Evolutionary conservation across 2,888 invertebrate genomes (phyloP).

Genomic region (Celastrina argiolus): DNA sequence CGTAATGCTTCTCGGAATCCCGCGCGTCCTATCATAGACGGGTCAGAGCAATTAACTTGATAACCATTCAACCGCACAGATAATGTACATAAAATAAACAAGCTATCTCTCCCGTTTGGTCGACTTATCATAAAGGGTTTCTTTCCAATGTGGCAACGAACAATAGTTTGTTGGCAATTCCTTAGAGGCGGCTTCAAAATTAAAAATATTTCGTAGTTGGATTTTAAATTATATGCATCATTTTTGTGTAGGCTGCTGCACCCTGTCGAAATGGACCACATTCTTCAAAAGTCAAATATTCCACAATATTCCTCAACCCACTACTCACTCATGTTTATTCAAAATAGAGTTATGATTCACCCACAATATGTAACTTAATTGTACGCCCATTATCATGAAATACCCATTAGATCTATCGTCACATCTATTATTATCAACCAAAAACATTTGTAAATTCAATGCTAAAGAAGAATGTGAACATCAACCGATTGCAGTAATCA

Average conservation of each 20-base stretch:
- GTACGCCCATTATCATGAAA: neutral
- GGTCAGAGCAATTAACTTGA: slow-evolving; percentile 61
- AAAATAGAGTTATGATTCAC: neutral
- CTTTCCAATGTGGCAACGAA: neutral
- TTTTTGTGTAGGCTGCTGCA: neutral
- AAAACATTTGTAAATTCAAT: neutral
- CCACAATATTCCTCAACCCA: neutral
- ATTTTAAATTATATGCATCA: neutral
- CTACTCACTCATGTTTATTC: neutral
- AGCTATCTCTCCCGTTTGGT: neutral
- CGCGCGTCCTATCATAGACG: slow-evolving; percentile 51
- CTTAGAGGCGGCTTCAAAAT: too few species aligned
- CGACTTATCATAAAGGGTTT: neutral
- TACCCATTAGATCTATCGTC: neutral
- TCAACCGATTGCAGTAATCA: neutral
- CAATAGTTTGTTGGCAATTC: neutral
- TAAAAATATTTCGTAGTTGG: neutral
- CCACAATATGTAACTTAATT: neutral
- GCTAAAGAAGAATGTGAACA: neutral
- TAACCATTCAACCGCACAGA: slow-evolving; percentile 47
- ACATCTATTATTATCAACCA: too few species aligned
- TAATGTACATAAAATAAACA: slow-evolving; percentile 28
- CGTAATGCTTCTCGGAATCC: slow-evolving; percentile 52
- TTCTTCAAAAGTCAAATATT: neutral
- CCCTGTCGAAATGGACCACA: neutral